These are phyloP conservation scores for Epinotia demarniana DNA, from an alignment of 2,888 invertebrate species.

Conservation along the genomic window DNA sequence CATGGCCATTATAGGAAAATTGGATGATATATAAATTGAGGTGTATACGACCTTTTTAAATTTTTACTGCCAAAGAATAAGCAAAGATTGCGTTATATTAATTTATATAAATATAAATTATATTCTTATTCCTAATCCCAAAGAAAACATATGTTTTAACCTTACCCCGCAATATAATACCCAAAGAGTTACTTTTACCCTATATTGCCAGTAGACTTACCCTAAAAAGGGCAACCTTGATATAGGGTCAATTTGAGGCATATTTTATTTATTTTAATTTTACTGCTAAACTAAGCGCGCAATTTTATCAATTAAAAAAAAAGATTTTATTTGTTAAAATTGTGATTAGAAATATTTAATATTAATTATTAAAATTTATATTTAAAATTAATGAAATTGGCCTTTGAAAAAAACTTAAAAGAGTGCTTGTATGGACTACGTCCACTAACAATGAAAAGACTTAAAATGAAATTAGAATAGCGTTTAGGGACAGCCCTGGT, in stretches of 20 bases:
- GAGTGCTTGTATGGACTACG: slow-evolving; percentile 80
- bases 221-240: slow-evolving; percentile 16
- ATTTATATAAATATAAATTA: slow-evolving; percentile 44
- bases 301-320: slow-evolving; percentile 37
- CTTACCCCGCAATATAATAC: slow-evolving; percentile 45
- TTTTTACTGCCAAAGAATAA: slow-evolving; percentile 65
- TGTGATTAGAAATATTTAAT: slow-evolving; percentile 33
- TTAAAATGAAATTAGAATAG: slow-evolving; percentile 70
- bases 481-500: slow-evolving; percentile 19
- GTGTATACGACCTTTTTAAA: slow-evolving; percentile 56
- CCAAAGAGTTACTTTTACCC: slow-evolving; percentile 47
- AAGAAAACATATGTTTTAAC: slow-evolving; percentile 57
- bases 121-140: slow-evolving; percentile 62
- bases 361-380: slow-evolving; percentile 45
- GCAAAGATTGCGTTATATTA: slow-evolving; percentile 55
- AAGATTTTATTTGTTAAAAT: slow-evolving; percentile 34
- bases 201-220: slow-evolving; percentile 21
- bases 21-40: slow-evolving; percentile 45
- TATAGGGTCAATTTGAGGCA: slow-evolving; percentile 31
- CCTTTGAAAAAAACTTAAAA: slow-evolving; percentile 67
- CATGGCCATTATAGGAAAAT: slow-evolving; percentile 29
- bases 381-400: slow-evolving; percentile 61
- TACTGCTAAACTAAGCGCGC: slow-evolving; percentile 38
- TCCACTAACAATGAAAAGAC: slow-evolving; percentile 79
- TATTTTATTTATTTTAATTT: slow-evolving; percentile 46